Percentiles rank a stretch among this genome's conserved stretches.
These are phyloP conservation scores for Chaetorhynchus papuensis DNA, from an alignment of 2,113 vertebrate species.

Conservation along the genomic window DNA sequence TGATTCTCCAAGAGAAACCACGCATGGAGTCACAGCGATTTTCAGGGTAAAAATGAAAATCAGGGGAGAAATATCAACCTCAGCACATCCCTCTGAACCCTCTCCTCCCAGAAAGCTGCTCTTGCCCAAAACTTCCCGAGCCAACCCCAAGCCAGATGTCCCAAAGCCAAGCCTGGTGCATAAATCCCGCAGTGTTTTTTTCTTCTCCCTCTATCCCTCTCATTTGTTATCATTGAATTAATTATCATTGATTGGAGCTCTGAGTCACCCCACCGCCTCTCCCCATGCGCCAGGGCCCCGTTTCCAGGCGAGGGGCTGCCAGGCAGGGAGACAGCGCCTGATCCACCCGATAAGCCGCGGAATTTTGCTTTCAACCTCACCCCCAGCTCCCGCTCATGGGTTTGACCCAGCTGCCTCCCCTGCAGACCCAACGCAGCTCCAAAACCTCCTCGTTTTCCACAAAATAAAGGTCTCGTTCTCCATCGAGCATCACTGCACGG, in stretches of 20 bases:
- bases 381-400: neutral
- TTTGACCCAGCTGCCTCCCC: neutral
- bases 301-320: neutral
- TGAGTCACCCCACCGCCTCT: constrained; percentile 16
- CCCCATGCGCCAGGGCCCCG: neutral
- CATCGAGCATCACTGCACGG: fast-evolving
- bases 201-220: neutral
- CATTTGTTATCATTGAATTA: constrained; percentile 38
- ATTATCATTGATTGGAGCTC: constrained; percentile 51
- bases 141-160: neutral
- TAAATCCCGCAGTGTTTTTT: neutral
- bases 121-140: neutral
- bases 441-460: fast-evolving
- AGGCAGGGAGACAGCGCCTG: neutral
- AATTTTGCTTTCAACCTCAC: neutral
- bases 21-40: fast-evolving
- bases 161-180: constrained; percentile 19
- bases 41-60: neutral
- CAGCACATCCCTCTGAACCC: neutral
- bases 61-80: neutral
- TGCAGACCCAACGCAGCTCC: neutral
- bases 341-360: fast-evolving
- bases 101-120: neutral
- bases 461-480: neutral
- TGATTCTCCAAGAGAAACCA: neutral